Conservation (phyloP, 2,113 vertebrate species). For the Chelonoidis abingdonii region DNA sequence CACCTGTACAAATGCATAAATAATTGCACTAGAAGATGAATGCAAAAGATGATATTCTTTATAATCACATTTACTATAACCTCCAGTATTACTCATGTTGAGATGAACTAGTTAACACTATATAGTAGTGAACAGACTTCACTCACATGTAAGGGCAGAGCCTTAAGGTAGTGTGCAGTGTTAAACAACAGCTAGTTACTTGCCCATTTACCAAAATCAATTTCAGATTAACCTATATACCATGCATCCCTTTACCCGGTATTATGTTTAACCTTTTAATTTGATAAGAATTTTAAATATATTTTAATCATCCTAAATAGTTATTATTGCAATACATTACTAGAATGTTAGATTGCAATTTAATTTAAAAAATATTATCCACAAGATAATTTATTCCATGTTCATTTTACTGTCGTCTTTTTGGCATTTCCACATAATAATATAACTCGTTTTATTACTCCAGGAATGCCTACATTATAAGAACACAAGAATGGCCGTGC, state of each 20-base stretch:
- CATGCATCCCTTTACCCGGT: slow-evolving; percentile 29
- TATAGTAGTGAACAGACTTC: background rate
- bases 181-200: background rate
- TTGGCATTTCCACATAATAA: slow-evolving; percentile 44
- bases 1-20: background rate
- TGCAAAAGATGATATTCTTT: background rate
- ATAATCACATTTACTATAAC: background rate
- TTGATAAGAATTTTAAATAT: slow-evolving; percentile 63
- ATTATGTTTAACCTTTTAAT: slow-evolving; percentile 53
- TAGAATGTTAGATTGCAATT: slow-evolving; percentile 70
- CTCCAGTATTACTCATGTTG: background rate
- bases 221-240: background rate
- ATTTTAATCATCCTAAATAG: slow-evolving; percentile 77
- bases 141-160: background rate
- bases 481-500: no score
- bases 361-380: slow-evolving; percentile 73
- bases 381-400: slow-evolving; percentile 69
- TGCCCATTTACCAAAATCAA: background rate
- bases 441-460: slow-evolving; percentile 18
- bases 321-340: slow-evolving; percentile 73
- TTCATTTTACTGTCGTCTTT: slow-evolving; percentile 34
- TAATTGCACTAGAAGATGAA: background rate
- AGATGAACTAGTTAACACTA: slow-evolving; percentile 21
- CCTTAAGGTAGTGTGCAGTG: background rate
- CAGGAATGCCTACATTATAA: background rate